Base-by-base conservation (phyloP, 2,113 vertebrate genomes). In the Indri indri region DNA sequence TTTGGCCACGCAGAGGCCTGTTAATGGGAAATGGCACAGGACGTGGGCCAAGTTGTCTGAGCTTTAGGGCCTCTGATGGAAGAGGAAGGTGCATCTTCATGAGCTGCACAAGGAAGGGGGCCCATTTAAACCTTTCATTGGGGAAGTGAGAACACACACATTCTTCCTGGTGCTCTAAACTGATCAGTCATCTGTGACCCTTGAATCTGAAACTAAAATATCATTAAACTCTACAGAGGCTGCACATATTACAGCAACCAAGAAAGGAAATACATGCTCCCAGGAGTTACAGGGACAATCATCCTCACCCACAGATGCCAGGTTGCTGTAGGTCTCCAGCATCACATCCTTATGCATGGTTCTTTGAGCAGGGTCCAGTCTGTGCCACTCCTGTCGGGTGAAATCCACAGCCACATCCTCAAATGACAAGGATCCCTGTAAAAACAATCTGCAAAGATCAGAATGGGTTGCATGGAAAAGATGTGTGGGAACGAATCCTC, bases 1-100 rank as follows among this genome's bases (percentile, higher is more conserved):
- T 93, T 97, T 97, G 90, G 92, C 96, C 92, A 97, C 14, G 77
- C 96, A 97, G 94, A 97, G 86, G 92, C 96, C 96, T 97, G 96
- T 97, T 85, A 97, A 95, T 95, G 61, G 91, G 83, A 97, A 97
- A 96, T 89, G 95, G 86, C 92, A 96, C 66, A 97, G 88, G 87
- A 93, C 9, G 3, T 95, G 77, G 94, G 90, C 90, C 97, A 95
- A 91, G 73, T 23, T 96, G 71, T 80, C 73, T 96, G 82, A 97
- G 87, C 86, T 91, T 90, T 96, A 85, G 92, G 77, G 45, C 65
- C 94, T 97, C 65, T 97, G 95, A 93, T 77, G 65, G 86, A 97
- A 68, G 68, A 96, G 61, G 79, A 88, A 95, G 88, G 91, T 93
- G 65, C 63, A 88, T 94, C 96, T 95, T 97, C 81, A 80, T 70